phyloP scores from a whole-genome alignment of 2,113 vertebrate species.

The Cephalopterus ornatus region DNA sequence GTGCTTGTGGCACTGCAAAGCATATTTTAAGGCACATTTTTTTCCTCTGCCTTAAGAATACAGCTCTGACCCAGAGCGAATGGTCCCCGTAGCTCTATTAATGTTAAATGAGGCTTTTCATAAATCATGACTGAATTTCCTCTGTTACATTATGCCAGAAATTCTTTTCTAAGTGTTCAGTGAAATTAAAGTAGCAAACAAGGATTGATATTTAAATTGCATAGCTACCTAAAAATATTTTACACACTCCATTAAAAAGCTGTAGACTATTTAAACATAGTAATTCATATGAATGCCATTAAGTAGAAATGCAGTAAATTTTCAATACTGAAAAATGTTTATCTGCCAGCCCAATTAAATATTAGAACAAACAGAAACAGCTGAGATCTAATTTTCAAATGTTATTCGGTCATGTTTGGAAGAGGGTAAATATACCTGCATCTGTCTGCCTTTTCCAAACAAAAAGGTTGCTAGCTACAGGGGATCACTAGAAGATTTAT shows the following conservation, averaged over 20 bases:
- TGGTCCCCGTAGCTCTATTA: slow-evolving; percentile 9
- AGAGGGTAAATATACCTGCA: neutral
- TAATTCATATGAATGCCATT: neutral
- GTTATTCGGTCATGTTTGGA: neutral
- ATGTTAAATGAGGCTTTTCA: slow-evolving; percentile 50
- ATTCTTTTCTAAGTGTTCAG: neutral
- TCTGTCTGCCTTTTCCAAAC: neutral
- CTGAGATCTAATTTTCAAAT: neutral
- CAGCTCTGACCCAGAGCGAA: neutral
- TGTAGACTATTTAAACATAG: neutral
- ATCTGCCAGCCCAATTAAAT: neutral
- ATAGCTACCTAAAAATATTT: neutral
- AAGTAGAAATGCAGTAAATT: neutral
- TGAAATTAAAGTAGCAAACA: neutral
- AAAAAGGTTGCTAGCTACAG: neutral
- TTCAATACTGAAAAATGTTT: neutral
- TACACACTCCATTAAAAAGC: neutral
- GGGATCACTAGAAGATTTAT: neutral
- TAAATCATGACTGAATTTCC: slow-evolving; percentile 36
- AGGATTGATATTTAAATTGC: neutral
- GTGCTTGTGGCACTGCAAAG: neutral
- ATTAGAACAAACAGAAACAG: neutral
- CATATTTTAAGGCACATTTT: neutral
- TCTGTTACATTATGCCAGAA: neutral
- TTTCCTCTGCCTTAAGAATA: neutral